These are phyloP conservation scores for Volucella zonaria DNA, from an alignment of 2,888 invertebrate species.

Conservation along the genomic window DNA sequence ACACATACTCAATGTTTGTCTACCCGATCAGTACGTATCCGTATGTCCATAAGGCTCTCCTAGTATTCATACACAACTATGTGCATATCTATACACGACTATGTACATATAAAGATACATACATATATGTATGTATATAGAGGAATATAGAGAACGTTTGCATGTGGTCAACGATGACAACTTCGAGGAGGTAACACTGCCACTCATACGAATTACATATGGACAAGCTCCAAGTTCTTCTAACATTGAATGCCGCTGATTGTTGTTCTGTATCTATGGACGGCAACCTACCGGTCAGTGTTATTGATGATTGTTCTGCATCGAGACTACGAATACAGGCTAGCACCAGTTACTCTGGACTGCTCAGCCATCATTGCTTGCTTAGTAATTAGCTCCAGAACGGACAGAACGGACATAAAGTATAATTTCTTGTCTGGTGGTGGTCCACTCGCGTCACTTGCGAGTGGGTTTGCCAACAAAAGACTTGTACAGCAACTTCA, in stretches of 20 bases:
- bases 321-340: constrained; percentile 9
- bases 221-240: constrained; percentile 61
- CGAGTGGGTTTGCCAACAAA: constrained; percentile 49
- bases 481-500: constrained; percentile 42
- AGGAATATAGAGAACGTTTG: constrained; percentile 2
- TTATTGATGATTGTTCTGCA: constrained; percentile 52
- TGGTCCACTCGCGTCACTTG: constrained; percentile 57
- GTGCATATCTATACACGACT: too few species aligned
- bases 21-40: constrained; percentile 55
- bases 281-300: constrained; percentile 8
- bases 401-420: constrained; percentile 70
- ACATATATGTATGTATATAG: background rate
- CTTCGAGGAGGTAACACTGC: constrained; percentile 54
- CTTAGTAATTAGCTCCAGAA: constrained; percentile 73
- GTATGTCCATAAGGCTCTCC: constrained; percentile 44
- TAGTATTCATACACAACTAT: background rate
- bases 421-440: constrained; percentile 69
- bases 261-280: constrained; percentile 54
- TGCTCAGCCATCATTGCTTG: constrained; percentile 60
- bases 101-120: too few species aligned
- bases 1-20: constrained; percentile 69
- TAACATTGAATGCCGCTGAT: constrained; percentile 55
- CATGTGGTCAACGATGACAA: constrained; percentile 68
- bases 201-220: background rate
- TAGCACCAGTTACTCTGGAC: constrained; percentile 15